These are phyloP conservation scores for Tichodroma muraria DNA, from an alignment of 2,113 vertebrate genomes.

Conservation along the genomic window DNA sequence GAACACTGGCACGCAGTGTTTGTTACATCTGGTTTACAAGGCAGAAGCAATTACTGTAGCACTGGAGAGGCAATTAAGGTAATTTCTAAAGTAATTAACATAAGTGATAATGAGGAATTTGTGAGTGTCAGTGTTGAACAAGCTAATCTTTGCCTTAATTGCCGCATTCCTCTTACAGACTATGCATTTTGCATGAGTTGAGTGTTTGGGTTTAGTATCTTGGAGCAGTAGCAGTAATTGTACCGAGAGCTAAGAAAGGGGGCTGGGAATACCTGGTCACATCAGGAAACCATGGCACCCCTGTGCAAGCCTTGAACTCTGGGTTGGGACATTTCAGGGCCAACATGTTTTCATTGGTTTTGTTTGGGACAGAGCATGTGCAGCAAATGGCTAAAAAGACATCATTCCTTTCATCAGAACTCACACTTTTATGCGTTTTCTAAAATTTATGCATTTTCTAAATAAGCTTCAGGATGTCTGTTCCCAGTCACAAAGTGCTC, in stretches of 20 bases:
- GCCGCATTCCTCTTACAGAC: not conserved
- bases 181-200: conserved; percentile 11
- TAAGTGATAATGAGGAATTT: conserved; percentile 59
- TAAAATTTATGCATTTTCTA: too few relatives aligned
- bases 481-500: not conserved
- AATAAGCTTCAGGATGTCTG: not conserved
- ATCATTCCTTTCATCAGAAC: not conserved
- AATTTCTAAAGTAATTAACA: conserved; percentile 64
- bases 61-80: conserved; percentile 55
- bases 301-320: not conserved
- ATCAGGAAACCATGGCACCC: not conserved
- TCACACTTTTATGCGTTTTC: not conserved
- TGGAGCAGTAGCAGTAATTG: not conserved
- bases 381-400: not conserved
- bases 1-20: not conserved
- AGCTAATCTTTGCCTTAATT: conserved; percentile 59
- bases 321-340: not conserved
- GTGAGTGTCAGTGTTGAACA: conserved; percentile 10
- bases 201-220: not conserved
- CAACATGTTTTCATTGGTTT: rapidly evolving
- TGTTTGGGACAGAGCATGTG: not conserved
- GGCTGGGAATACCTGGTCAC: not conserved
- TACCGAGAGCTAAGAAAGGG: not conserved
- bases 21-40: conserved; percentile 28
- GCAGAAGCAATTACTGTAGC: conserved; percentile 20